Conservation (phyloP, 1,140 invertebrate species). For the Zaprionus vittiger region DNA sequence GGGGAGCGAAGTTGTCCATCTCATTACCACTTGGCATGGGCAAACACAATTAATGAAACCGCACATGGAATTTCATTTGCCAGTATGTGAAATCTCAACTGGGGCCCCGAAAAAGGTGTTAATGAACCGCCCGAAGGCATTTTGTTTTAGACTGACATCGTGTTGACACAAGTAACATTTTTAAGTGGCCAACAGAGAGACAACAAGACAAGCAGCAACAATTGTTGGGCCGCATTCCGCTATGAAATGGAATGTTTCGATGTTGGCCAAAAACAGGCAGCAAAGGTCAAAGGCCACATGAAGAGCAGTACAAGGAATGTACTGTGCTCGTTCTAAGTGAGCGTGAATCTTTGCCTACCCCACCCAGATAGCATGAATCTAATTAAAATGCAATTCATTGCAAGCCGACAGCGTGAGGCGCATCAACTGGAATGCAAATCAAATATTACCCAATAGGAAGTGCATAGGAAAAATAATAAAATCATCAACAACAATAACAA, state of each 20-base stretch:
- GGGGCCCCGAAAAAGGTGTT: slow-evolving; percentile 68
- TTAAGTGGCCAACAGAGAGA: slow-evolving; percentile 49
- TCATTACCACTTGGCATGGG: slow-evolving; percentile 66
- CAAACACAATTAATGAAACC: slow-evolving; percentile 81
- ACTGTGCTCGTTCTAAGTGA: slow-evolving; percentile 54
- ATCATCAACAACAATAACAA: slow-evolving; percentile 74
- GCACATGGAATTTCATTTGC: slow-evolving; percentile 69
- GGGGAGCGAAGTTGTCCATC: slow-evolving; percentile 41
- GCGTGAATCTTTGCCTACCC: slow-evolving; percentile 21
- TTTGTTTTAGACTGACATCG: slow-evolving; percentile 64
- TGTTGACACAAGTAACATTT: slow-evolving; percentile 75
- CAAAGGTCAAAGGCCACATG: slow-evolving; percentile 59
- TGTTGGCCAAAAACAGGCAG: slow-evolving; percentile 5
- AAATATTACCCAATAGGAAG: slow-evolving; percentile 79
- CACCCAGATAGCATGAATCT: slow-evolving; percentile 71
- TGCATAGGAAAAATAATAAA: slow-evolving; percentile 77
- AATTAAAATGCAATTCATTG: slow-evolving; percentile 82
- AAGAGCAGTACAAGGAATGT: slow-evolving; percentile 20
- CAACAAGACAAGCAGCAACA: slow-evolving; percentile 53
- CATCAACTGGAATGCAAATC: slow-evolving; percentile 78
- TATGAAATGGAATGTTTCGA: neutral
- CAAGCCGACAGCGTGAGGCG: slow-evolving; percentile 54
- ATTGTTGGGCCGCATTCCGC: slow-evolving; percentile 58
- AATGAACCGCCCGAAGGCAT: slow-evolving; percentile 75
- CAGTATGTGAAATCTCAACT: slow-evolving; percentile 63